These are phyloP conservation scores for Castor canadensis DNA, from an alignment of 2,113 vertebrate genomes.

Conservation along the genomic window DNA sequence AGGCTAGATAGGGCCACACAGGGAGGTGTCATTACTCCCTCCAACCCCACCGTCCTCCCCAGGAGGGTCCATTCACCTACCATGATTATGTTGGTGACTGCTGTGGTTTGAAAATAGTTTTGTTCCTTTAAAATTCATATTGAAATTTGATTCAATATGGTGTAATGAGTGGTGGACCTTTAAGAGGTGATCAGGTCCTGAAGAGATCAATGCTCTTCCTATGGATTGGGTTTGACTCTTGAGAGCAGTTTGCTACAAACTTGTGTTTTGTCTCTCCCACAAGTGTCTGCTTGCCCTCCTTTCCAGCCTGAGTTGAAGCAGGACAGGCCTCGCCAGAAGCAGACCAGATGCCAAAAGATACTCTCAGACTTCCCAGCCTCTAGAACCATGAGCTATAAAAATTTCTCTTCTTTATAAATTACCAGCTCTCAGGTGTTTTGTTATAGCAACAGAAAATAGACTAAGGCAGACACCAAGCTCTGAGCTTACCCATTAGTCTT, in stretches of 20 bases:
- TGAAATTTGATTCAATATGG: background rate
- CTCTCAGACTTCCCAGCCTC: background rate
- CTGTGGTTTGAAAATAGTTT: background rate
- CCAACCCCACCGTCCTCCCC: too few relatives aligned
- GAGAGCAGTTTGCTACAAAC: background rate
- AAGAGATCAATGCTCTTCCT: background rate
- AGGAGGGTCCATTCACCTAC: background rate
- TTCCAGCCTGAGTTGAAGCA: background rate
- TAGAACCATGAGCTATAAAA: background rate
- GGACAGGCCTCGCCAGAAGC: background rate
- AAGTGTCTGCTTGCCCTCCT: background rate
- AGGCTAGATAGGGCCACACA: background rate
- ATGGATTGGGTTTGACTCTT: background rate
- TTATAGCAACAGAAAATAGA: background rate
- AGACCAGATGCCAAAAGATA: background rate
- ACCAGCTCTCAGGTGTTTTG: background rate
- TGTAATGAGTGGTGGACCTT: background rate
- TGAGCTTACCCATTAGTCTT: background rate
- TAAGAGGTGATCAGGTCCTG: background rate
- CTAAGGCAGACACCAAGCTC: background rate
- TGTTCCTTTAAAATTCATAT: background rate
- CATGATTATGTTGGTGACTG: background rate
- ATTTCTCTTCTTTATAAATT: background rate
- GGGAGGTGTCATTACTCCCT: too few relatives aligned
- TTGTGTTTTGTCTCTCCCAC: background rate